phyloP scores from a whole-genome alignment of 2,888 invertebrate genomes.

The Drosophila bunnanda region DNA sequence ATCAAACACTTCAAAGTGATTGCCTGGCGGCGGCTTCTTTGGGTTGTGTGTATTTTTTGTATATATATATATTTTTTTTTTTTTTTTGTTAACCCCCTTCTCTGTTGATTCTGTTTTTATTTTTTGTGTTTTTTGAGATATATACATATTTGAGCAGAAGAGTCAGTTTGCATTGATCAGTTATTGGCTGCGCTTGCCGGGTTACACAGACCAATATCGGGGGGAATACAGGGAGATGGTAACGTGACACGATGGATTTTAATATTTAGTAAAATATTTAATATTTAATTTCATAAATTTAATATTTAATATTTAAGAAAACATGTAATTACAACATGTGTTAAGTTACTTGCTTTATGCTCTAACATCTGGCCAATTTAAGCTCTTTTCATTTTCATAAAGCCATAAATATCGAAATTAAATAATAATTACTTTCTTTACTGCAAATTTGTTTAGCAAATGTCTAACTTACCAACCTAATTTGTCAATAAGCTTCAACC shows the following conservation, averaged over 20 bases:
- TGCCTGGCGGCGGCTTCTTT: constrained; percentile 72
- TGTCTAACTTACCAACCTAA: background rate
- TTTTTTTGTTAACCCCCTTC: constrained; percentile 1
- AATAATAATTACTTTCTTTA: no score
- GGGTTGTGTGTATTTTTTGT: constrained; percentile 25
- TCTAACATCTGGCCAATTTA: no score
- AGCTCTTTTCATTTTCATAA: no score
- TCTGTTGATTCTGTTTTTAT: constrained; percentile 30
- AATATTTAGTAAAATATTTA: no score
- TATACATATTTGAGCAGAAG: constrained; percentile 53
- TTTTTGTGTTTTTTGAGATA: constrained; percentile 16
- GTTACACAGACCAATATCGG: constrained; percentile 35
- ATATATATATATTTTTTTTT: no score
- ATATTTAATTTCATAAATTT: no score
- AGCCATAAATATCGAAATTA: no score
- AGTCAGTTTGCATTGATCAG: constrained; percentile 68
- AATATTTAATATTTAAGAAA: no score
- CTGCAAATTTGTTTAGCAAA: background rate
- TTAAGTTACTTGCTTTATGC: no score
- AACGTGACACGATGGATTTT: constrained; percentile 35
- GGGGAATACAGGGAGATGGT: background rate
- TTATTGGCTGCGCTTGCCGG: constrained; percentile 65
- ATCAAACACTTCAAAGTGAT: constrained; percentile 78
- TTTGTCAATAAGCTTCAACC: background rate
- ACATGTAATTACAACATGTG: no score